phyloP scores from a whole-genome alignment of 2,113 vertebrate genomes.

The Colossoma macropomum region DNA sequence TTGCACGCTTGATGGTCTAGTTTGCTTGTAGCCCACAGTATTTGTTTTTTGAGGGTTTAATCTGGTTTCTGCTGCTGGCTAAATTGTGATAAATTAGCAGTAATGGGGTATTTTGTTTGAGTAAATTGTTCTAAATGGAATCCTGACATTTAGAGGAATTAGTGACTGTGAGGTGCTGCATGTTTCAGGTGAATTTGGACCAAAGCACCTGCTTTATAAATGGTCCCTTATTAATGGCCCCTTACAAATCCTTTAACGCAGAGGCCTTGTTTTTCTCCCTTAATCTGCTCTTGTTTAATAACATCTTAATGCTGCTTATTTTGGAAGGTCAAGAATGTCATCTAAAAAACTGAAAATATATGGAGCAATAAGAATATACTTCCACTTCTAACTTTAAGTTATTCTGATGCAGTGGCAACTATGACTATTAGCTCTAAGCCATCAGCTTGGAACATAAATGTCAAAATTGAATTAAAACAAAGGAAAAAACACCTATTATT shows the following conservation, averaged over 20 bases:
- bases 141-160: slow-evolving; percentile 22
- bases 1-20: neutral
- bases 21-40: neutral
- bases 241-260: neutral
- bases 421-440: no score
- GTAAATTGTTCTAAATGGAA: neutral
- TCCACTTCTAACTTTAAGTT: no score
- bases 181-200: neutral
- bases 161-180: slow-evolving; percentile 1
- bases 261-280: neutral
- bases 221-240: neutral
- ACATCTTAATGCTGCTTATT: no score
- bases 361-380: no score
- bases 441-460: no score
- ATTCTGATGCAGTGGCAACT: no score
- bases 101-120: slow-evolving; percentile 26
- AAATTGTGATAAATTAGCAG: slow-evolving; percentile 60
- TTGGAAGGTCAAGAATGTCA: no score
- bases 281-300: no score
- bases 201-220: neutral
- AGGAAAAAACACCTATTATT: no score
- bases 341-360: no score
- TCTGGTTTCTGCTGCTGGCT: slow-evolving; percentile 23
- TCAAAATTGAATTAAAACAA: no score
- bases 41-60: slow-evolving; percentile 2